Percentiles rank a stretch among this genome's conserved stretches.
Conservation (phyloP, 2,113 vertebrate species). For the Plecturocebus donacophilus region DNA sequence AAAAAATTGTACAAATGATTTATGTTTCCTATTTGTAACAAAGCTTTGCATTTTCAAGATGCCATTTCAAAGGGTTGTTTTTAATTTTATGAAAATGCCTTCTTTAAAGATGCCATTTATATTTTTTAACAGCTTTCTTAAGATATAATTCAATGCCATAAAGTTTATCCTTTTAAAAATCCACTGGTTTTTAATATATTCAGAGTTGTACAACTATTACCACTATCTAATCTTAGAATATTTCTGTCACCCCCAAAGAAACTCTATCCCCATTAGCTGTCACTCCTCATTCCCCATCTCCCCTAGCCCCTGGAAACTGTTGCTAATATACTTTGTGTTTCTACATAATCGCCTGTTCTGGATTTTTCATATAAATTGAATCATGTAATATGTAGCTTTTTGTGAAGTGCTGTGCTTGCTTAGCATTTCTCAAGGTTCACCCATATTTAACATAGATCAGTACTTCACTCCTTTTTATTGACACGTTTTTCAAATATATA, state of each 20-base stretch:
- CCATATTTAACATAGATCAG: background rate
- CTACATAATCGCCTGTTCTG: background rate
- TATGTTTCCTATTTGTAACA: background rate
- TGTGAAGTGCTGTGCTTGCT: background rate
- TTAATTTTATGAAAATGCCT: constrained; percentile 51
- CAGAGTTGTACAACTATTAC: background rate
- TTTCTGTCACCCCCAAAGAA: background rate
- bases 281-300: background rate
- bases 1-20: background rate
- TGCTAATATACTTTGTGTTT: background rate
- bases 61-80: constrained; percentile 32
- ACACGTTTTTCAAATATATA: background rate
- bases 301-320: background rate
- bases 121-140: background rate
- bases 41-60: constrained; percentile 31
- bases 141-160: background rate
- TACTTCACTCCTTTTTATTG: constrained; percentile 18
- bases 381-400: background rate
- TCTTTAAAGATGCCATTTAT: constrained; percentile 41
- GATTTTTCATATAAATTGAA: background rate
- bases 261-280: background rate
- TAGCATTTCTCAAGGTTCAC: background rate
- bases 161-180: constrained; percentile 8
- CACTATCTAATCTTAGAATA: background rate
- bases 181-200: background rate